Evolutionary conservation across 2,888 invertebrate genomes (phyloP), one percentile per base, ranked within the genome.

Genomic region (Agonopterix alstromeriana): DNA sequence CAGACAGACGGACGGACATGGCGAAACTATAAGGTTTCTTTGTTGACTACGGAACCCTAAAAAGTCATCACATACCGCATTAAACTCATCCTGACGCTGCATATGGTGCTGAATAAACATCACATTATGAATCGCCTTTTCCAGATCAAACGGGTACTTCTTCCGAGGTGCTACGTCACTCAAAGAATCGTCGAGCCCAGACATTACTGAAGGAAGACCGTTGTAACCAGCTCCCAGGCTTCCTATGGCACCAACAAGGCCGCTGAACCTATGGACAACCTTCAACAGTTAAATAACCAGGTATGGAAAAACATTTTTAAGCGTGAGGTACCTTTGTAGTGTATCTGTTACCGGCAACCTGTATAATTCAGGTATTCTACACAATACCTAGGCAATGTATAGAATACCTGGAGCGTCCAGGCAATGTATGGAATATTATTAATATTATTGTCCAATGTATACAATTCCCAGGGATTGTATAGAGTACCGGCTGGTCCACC

Each of bases 81-180:
- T 96, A 77, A 96, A 97, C 75, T 97, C 97, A 73, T 97, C 97
- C 77, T 97, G 96, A n/a, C 97, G 91, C 71, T 95, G 95, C 86
- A 97, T 96, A 70, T 97, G 97, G 73, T 97, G 96, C 66, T 97
- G 97, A 60, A 98, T 97, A 73, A 97, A 98, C 94, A 96, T 96
- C 47, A 97, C 96, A 77, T 97, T 97, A 73, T 97, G 96, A 58
- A 98, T 95, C 44, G 97, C 97, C 73, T 97, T 96, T 74, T 97
- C 97, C 66, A 97, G 88, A 76, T 97, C 97, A 70, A 96, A 96
- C 0, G 97, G 97, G 77, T 96, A 97, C 76, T 96, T 97, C 82
- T 95, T 96, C 53, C 94, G 90, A 3, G 92, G 91, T 10, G 92
- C 94, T 11, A 95, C 93, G 66, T 96, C 96, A 59, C 94, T 94